phyloP scores from a whole-genome alignment of 2,113 vertebrate species.

The Jacana jacana region DNA sequence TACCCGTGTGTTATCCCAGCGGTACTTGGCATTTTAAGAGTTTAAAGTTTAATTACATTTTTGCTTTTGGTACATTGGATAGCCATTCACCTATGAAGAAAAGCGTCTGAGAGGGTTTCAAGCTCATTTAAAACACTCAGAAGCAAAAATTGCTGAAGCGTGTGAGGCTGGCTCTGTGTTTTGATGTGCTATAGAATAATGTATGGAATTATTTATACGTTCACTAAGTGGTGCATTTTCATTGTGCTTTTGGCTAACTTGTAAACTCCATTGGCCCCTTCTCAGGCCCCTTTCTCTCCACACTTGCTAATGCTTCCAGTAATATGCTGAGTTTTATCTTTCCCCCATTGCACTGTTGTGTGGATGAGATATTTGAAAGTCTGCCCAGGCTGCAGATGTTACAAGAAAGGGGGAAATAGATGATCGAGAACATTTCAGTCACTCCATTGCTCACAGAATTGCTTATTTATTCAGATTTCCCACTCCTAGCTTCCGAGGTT shows the following conservation, averaged over 20 bases:
- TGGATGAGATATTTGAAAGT: not conserved
- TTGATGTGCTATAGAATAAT: conserved; percentile 43
- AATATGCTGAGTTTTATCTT: not conserved
- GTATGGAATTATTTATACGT: conserved; percentile 49
- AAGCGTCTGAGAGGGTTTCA: conserved; percentile 39
- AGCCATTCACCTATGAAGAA: conserved; percentile 66
- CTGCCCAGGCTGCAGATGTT: not conserved
- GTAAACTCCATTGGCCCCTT: not conserved
- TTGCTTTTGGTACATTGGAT: conserved; percentile 66
- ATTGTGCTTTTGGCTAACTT: conserved; percentile 7
- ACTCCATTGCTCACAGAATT: not conserved
- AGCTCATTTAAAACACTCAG: conserved; percentile 57
- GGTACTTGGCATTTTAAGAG: conserved; percentile 59
- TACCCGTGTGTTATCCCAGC: conserved; percentile 42
- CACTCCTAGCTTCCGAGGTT: not conserved
- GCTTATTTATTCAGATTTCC: not conserved
- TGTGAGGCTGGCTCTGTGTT: conserved; percentile 39
- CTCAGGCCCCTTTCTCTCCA: not conserved
- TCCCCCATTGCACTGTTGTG: not conserved
- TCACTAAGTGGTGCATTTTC: not conserved
- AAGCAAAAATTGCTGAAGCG: conserved; percentile 30
- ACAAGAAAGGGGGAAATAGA: not conserved
- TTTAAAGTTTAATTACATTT: conserved; percentile 72
- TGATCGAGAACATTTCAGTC: not conserved
- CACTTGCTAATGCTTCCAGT: not conserved